Evolutionary conservation across 37 sponge, comb jelly and placozoan species (phyloP).

Genomic region (Crambe crambe): DNA sequence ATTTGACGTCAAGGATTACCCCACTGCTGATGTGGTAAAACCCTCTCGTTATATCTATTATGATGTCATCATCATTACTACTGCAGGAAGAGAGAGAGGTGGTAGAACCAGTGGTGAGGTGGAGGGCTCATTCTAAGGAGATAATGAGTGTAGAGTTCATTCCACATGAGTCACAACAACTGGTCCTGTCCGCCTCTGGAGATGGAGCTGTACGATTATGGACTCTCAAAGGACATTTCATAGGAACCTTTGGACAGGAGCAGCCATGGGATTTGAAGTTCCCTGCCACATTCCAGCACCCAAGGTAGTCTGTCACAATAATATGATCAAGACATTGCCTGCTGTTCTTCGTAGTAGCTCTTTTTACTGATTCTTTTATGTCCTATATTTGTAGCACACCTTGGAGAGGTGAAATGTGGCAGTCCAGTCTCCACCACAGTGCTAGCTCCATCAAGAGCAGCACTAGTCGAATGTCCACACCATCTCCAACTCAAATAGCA

Average conservation of each 20-base stretch:
- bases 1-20: constrained; percentile 75
- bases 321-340: too few relatives aligned
- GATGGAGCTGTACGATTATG: constrained; percentile 88
- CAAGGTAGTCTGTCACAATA: constrained; percentile 43
- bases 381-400: too few relatives aligned
- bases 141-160: constrained; percentile 69
- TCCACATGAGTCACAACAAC: constrained; percentile 38
- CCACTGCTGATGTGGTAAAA: constrained; percentile 3
- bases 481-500: background rate
- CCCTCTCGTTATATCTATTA: background rate
- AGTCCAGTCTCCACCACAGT: background rate
- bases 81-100: background rate
- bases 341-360: too few relatives aligned
- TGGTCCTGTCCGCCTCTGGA: constrained; percentile 83
- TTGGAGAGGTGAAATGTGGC: background rate
- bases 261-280: constrained; percentile 51
- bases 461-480: background rate
- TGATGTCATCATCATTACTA: background rate
- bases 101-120: constrained; percentile 21
- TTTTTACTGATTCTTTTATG: too few relatives aligned
- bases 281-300: constrained; percentile 70
- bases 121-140: constrained; percentile 84
- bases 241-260: constrained; percentile 96
- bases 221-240: constrained; percentile 82
- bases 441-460: background rate